These are phyloP conservation scores for Xiphias gladius DNA, from an alignment of 2,113 vertebrate species.

Conservation along the genomic window DNA sequence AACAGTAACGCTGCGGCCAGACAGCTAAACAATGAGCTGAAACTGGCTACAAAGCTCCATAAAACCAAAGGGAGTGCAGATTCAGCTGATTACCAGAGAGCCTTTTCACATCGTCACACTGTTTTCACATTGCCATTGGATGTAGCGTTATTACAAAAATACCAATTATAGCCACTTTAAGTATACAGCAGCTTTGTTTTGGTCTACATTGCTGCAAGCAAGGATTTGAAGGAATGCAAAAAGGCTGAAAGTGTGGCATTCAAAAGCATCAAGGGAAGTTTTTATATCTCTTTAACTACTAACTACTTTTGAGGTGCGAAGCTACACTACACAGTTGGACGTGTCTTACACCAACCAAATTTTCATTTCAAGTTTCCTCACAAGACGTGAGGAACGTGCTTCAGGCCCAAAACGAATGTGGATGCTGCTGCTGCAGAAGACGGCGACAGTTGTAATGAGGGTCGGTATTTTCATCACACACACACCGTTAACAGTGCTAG, in stretches of 20 bases:
- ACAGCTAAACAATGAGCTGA: background rate
- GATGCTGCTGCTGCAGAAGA: conserved; percentile 22
- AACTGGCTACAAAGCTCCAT: no score
- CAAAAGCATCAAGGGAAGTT: background rate
- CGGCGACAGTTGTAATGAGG: conserved; percentile 33
- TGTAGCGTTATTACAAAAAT: no score
- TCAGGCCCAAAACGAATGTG: background rate
- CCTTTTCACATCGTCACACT: no score
- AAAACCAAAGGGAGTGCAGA: no score
- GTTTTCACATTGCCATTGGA: no score
- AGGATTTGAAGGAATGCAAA: background rate
- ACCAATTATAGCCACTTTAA: no score
- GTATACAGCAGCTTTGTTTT: no score
- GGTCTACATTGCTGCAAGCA: background rate
- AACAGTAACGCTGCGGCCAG: no score
- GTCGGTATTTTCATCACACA: conserved; percentile 39
- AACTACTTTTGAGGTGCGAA: background rate
- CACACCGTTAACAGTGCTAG: conserved; percentile 18
- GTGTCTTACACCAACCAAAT: background rate
- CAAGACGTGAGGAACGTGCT: conserved; percentile 21
- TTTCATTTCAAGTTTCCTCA: conserved; percentile 17
- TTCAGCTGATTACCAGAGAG: no score
- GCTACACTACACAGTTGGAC: background rate
- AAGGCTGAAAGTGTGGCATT: background rate
- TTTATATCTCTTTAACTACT: background rate